Percentiles rank a stretch among this genome's conserved stretches.
Evolutionary conservation across 2,888 invertebrate genomes (phyloP).

Genomic region (Conchocele bisecta): DNA sequence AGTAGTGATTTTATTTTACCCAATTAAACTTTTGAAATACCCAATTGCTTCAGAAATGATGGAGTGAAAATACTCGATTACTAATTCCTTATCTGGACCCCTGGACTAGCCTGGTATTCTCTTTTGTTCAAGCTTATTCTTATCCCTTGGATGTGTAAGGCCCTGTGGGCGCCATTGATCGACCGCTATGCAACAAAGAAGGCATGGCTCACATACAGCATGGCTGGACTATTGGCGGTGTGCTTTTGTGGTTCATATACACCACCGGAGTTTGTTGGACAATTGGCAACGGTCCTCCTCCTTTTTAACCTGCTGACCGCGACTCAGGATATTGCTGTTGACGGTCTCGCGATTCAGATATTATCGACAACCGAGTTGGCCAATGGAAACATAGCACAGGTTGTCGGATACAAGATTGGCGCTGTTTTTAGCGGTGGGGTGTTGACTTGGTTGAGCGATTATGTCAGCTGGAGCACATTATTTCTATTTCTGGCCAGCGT

Average conservation of each 20-base stretch:
- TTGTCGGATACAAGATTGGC: slow-evolving; percentile 83
- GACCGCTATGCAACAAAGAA: slow-evolving; percentile 80
- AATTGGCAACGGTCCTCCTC: slow-evolving; percentile 74
- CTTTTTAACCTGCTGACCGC: slow-evolving; percentile 80
- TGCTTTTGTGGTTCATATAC: slow-evolving; percentile 78
- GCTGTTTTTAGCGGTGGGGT: slow-evolving; percentile 82
- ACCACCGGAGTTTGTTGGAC: slow-evolving; percentile 63
- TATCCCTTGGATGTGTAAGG: slow-evolving; percentile 82
- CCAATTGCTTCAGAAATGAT: too few relatives aligned
- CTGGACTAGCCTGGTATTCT: too few relatives aligned
- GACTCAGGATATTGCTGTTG: slow-evolving; percentile 82
- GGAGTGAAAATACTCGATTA: too few relatives aligned
- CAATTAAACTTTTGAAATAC: too few relatives aligned
- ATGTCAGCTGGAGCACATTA: slow-evolving; percentile 73
- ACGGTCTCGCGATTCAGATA: slow-evolving; percentile 80
- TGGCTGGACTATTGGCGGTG: slow-evolving; percentile 72
- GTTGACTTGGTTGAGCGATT: slow-evolving; percentile 74
- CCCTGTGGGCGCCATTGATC: slow-evolving; percentile 82
- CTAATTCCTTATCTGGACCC: too few relatives aligned
- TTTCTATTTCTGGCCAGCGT: slow-evolving; percentile 74
- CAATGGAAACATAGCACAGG: slow-evolving; percentile 82
- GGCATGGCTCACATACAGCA: slow-evolving; percentile 80
- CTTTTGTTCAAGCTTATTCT: slow-evolving; percentile 81
- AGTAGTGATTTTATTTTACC: too few relatives aligned
- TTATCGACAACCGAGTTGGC: slow-evolving; percentile 78